Evolutionary conservation across 2,113 vertebrate species (phyloP), one percentile per base, ranked within the genome.

Genomic region (Turnix velox): DNA sequence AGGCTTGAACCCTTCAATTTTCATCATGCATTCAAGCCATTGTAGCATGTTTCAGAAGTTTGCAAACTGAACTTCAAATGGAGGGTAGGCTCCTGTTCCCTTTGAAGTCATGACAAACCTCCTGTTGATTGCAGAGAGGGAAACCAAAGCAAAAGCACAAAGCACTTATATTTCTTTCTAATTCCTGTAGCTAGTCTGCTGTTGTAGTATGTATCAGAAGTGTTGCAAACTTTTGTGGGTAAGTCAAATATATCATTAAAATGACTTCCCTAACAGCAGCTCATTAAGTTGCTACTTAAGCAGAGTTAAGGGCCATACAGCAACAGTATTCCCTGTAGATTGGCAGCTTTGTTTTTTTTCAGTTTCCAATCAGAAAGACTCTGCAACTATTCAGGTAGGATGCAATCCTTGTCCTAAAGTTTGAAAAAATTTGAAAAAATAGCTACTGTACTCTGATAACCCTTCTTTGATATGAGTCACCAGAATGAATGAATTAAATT

Each of bases 81-180:
- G 54, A 69, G 42, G 65, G 67, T 22, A 42, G 79, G 10, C 43
- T 88, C 72, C 48, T 94, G 48, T 37, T 80, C 12, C 27, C 63
- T 96, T 94, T 95, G 94, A 94, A 90, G 63, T 81, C 54, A 88
- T 74, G 63, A 66, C 55, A 90, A 93, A 61, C 27, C 72, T 95
- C 48, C 37, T 59, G 73, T 86, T 92, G 76, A 75, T 40, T 77
- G 39, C 37, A 71, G 51, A 84, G 25, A 58, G 18, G 12, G 8
- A 84, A 87, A 65, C 46, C 43, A 39, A 46, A 87, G 58, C 37
- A 75, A 40, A 84, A 87, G 22, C 79, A 90, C 17, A 76, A 77
- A 88, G 63, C 10, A 35, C 12, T 67, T 76, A 48, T 82, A 30
- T 79, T 87, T 84, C 20, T 69, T 65, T 87, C 55, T 39, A 25